Conservation (phyloP, 2,113 vertebrate species). For the Plectropomus leopardus region DNA sequence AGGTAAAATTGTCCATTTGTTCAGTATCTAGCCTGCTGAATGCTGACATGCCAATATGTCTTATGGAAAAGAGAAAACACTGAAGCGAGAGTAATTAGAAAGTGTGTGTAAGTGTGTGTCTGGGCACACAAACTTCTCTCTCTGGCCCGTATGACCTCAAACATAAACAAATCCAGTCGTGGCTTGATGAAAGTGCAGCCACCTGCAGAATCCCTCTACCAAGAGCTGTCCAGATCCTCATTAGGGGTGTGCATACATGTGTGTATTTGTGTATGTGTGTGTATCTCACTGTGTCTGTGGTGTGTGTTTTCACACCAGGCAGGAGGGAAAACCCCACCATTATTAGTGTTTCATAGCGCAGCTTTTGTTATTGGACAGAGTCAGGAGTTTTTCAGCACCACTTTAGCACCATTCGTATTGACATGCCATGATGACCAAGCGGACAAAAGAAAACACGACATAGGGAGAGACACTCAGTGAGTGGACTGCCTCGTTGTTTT, state of each 20-base stretch:
- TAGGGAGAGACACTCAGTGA: conserved; percentile 64
- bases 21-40: conserved; percentile 79
- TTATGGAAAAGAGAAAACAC: conserved; percentile 81
- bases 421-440: conserved; percentile 75
- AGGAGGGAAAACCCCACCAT: conserved; percentile 69
- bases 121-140: conserved; percentile 75
- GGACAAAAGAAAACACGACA: conserved; percentile 81
- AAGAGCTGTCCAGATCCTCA: conserved; percentile 75
- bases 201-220: conserved; percentile 82
- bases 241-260: conserved; percentile 66
- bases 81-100: conserved; percentile 81
- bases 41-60: conserved; percentile 83
- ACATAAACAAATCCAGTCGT: conserved; percentile 81
- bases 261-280: conserved; percentile 52
- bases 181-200: conserved; percentile 84
- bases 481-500: conserved; percentile 73
- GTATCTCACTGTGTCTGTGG: conserved; percentile 57
- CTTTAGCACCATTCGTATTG: conserved; percentile 74
- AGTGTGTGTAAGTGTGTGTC: conserved; percentile 72
- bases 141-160: conserved; percentile 78
- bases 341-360: conserved; percentile 76
- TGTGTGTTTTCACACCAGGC: conserved; percentile 60
- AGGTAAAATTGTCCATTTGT: conserved; percentile 81
- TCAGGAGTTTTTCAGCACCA: conserved; percentile 75
- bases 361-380: conserved; percentile 78